Percentiles rank a stretch among this genome's conserved stretches.
These are phyloP conservation scores for Ditula angustiorana DNA, from an alignment of 2,888 invertebrate species.

Conservation along the genomic window DNA sequence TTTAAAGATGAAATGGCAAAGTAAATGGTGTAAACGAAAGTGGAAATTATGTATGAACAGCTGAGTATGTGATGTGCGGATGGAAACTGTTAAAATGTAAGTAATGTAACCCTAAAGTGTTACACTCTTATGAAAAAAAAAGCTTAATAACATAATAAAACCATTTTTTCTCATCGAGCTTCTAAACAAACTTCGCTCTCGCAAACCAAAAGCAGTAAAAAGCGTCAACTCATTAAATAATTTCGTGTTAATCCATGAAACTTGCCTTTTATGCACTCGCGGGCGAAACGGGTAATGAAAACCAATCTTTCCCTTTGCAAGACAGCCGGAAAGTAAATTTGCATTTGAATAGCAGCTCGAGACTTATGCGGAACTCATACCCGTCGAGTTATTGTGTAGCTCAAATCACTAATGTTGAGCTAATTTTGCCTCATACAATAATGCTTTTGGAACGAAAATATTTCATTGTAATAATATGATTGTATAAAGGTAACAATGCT, in stretches of 20 bases:
- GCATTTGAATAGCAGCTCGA: slow-evolving; percentile 32
- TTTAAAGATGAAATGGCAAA: no score
- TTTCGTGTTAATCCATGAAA: slow-evolving; percentile 3
- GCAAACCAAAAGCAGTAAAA: not conserved
- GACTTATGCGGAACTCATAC: slow-evolving; percentile 22
- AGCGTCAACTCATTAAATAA: not conserved
- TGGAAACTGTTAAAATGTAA: no score
- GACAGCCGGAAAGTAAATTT: slow-evolving; percentile 30
- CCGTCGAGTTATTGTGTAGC: slow-evolving; percentile 23
- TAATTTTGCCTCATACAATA: not conserved
- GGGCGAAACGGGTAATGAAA: slow-evolving; percentile 22
- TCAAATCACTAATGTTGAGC: not conserved
- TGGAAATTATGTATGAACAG: no score
- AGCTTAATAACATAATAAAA: no score
- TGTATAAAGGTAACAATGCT: not conserved
- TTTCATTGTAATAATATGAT: no score
- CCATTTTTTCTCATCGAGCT: not conserved
- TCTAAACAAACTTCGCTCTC: not conserved
- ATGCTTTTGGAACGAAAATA: not conserved
- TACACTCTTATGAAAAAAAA: no score
- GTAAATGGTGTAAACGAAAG: no score
- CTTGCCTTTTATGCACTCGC: slow-evolving; percentile 17
- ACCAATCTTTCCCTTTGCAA: slow-evolving; percentile 20
- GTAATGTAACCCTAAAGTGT: no score
- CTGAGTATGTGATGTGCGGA: no score